Percentiles rank a stretch among this genome's conserved stretches.
These are phyloP conservation scores for Semicossyphus pulcher DNA, from an alignment of 2,113 vertebrate species.

Conservation along the genomic window DNA sequence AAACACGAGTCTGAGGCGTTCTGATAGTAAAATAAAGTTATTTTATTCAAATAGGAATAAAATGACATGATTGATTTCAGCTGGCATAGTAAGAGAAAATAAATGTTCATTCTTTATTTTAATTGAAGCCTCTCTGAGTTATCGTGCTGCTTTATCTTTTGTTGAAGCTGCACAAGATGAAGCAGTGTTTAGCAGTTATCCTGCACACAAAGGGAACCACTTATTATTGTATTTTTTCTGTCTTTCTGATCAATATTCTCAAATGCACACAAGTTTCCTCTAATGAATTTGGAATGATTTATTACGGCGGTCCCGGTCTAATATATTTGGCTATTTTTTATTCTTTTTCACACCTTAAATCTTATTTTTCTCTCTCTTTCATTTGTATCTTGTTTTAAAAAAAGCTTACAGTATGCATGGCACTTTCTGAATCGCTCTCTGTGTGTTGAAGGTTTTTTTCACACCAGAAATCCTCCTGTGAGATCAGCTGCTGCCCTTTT, in stretches of 20 bases:
- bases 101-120: too few relatives aligned
- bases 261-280: conserved; percentile 5
- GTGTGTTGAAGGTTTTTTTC: conserved; percentile 1
- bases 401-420: not conserved
- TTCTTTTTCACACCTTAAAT: not conserved
- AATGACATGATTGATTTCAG: too few relatives aligned
- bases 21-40: too few relatives aligned
- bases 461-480: not conserved
- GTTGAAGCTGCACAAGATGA: not conserved
- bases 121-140: not conserved
- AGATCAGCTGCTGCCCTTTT: not conserved
- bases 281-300: conserved; percentile 30
- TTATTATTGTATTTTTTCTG: not conserved
- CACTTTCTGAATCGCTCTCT: not conserved
- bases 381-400: not conserved
- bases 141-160: not conserved
- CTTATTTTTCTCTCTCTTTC: too few relatives aligned
- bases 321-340: not conserved
- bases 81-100: too few relatives aligned
- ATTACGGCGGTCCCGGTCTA: not conserved
- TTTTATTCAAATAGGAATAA: too few relatives aligned
- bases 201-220: not conserved
- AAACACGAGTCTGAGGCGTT: too few relatives aligned
- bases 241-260: conserved; percentile 14
- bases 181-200: not conserved